Conservation (phyloP, 1,140 invertebrate genomes). For the Venustaconcha ellipsiformis region DNA sequence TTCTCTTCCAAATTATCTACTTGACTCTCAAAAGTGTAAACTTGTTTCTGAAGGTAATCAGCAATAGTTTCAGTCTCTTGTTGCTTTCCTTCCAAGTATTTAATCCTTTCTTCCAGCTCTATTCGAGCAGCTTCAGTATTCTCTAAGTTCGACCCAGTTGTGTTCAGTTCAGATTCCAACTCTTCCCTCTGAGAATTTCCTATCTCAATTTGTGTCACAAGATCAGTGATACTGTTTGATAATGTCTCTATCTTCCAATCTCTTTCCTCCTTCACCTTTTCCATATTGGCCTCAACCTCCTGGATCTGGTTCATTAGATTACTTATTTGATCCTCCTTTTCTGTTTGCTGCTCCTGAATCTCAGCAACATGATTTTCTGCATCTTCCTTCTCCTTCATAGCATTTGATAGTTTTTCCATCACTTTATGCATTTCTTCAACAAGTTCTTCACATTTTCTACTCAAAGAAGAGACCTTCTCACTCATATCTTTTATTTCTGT, state of each 20-base stretch:
- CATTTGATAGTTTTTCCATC: conserved; percentile 14
- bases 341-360: conserved; percentile 1
- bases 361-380: conserved; percentile 9
- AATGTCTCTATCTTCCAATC: conserved; percentile 24
- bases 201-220: conserved; percentile 24
- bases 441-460: conserved; percentile 4
- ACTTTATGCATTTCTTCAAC: conserved; percentile 1
- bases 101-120: conserved; percentile 22
- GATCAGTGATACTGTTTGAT: conserved; percentile 23
- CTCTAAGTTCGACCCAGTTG: conserved; percentile 17
- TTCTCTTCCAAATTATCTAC: conserved; percentile 11
- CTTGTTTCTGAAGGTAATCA: not conserved
- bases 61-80: conserved; percentile 5
- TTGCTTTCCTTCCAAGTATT: not conserved
- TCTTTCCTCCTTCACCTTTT: conserved; percentile 24
- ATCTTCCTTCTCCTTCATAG: conserved; percentile 21
- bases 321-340: conserved; percentile 28
- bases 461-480: not conserved
- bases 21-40: conserved; percentile 1
- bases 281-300: conserved; percentile 23
- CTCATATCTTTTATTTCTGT: not conserved
- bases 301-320: conserved; percentile 27
- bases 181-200: conserved; percentile 17
- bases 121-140: conserved; percentile 27
- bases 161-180: conserved; percentile 15